Evolutionary conservation across 1,140 invertebrate genomes (phyloP), one percentile per base, ranked within the genome.

Genomic region (Apis dorsata): DNA sequence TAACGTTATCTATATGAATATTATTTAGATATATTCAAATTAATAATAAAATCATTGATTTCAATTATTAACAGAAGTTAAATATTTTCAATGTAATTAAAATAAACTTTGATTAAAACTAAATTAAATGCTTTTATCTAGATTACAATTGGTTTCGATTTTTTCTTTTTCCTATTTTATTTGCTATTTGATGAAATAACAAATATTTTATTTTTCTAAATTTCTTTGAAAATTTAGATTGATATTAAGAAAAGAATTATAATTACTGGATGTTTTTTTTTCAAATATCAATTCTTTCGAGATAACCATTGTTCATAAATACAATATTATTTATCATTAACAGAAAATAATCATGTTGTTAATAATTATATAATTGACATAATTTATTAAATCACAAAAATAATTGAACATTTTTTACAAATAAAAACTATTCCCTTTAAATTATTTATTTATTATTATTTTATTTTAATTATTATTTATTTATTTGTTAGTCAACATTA

Each of bases 1-100:
- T 77, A 83, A 83, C 78, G 72, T 89, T 89, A 88, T 90, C 85
- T 90, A 86, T 86, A 88, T 77, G 82, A 79, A 85, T 82, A 84
- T 76, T 66, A 49, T 53, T n/a, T 51, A 44, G 63, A 68, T 65
- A 55, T 49, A 28, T 34, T 78, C 81, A 62, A 69, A 70, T 79
- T 51, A 28, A 55, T 44, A 70, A 57, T 21, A 34, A 49, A 59
- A 79, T 79, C 65, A 17, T 65, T 49, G 44, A 34, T 69, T 24
- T 8, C n/a, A 53, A 65, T 17, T 10, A 28, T 76, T 24, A 55
- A 65, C 19, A 7, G 3, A 49, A 49, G 1, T 21, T 34, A 19
- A 10, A 15, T 19, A 21, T 21, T 51, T 44, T 15, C 44, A 28
- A 24, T 10, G 49, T 12, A 1, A 19, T 21, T 28, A 19, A 28